These are phyloP conservation scores for Philotrypesis tridentata DNA, from an alignment of 1,140 invertebrate genomes.

Conservation along the genomic window DNA sequence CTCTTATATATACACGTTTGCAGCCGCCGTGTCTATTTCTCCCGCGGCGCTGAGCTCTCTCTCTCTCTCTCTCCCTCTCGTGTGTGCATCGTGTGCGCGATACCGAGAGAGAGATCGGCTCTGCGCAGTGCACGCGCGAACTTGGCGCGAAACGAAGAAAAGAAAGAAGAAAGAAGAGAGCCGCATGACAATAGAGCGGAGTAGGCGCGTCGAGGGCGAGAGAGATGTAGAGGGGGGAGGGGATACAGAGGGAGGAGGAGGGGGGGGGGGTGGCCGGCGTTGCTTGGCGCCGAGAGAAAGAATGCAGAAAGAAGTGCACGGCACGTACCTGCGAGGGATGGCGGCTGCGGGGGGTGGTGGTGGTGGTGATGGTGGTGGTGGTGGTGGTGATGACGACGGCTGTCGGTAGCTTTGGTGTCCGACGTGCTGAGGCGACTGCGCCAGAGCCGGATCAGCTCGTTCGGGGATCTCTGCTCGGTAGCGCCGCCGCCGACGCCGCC, in stretches of 20 bases:
- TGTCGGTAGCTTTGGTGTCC: slow-evolving; percentile 62
- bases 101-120: too few species aligned
- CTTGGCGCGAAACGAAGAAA: neutral
- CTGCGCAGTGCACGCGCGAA: too few species aligned
- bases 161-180: too few species aligned
- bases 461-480: slow-evolving; percentile 54
- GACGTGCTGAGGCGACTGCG: slow-evolving; percentile 66
- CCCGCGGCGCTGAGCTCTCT: neutral
- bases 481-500: neutral
- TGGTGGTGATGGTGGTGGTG: neutral
- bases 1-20: too few species aligned
- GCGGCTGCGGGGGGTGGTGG: slow-evolving; percentile 41
- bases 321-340: slow-evolving; percentile 64
- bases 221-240: too few species aligned
- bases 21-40: slow-evolving; percentile 11
- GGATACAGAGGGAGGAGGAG: neutral
- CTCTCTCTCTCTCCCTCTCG: too few species aligned
- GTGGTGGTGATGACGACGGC: slow-evolving; percentile 20
- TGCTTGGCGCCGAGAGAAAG: neutral
- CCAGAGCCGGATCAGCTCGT: slow-evolving; percentile 54
- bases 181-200: too few species aligned
- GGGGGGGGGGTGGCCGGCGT: too few species aligned
- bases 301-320: slow-evolving; percentile 23
- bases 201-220: too few species aligned
- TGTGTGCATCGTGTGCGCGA: too few species aligned